Base-by-base conservation (phyloP, 2,797 vertebrate genomes). In the Sphaeramia orbicularis region DNA sequence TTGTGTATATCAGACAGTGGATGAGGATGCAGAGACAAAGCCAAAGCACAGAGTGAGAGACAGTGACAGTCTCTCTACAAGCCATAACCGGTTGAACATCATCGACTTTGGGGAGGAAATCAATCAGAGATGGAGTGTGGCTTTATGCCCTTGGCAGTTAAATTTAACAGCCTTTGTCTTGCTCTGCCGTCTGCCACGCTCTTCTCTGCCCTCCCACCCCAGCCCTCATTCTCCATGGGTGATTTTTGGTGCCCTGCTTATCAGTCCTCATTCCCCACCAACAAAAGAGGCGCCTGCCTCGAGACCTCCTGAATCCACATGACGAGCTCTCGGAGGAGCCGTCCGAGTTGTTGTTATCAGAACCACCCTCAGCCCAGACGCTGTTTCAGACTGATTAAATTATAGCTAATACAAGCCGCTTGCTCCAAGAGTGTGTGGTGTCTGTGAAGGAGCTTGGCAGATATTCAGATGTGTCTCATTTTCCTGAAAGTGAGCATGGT, bases 161-260 rank as follows among this genome's bases (percentile, higher is more conserved):
- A 82, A 83, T 83, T 78, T 78, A 89, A 85, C 79, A 56, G 72
- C 66, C 80, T 83, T 87, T 86, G 85, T 89, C 76, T 89, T 84
- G 67, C 78, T 65, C 56, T 0, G 19, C 49, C 10, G 7, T 44
- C 35, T 1, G 10, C 7, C 6, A 12, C 10, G 4, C 30, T 3
- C 30, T 32, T 32, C 7, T 7, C 30, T 32, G 30, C 30, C 30
- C 51, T 35, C 10, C 18, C 48, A 32, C 15, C 41, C 51, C 21
- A 30, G 45, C 54, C 65, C 40, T 78, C 58, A 73, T 76, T 84
- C 77, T 83, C 78, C 54, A 67, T 6, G 43, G 65, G 71, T 72
- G 66, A 81, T 78, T 81, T 82, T 86, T 76, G 78, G 71, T 71
- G 79, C 78, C 80, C 83, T 67, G 84, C 86, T 92, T 91, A 91